Conservation (phyloP, 2,113 vertebrate genomes). For the Rhinolophus ferrumequinum region DNA sequence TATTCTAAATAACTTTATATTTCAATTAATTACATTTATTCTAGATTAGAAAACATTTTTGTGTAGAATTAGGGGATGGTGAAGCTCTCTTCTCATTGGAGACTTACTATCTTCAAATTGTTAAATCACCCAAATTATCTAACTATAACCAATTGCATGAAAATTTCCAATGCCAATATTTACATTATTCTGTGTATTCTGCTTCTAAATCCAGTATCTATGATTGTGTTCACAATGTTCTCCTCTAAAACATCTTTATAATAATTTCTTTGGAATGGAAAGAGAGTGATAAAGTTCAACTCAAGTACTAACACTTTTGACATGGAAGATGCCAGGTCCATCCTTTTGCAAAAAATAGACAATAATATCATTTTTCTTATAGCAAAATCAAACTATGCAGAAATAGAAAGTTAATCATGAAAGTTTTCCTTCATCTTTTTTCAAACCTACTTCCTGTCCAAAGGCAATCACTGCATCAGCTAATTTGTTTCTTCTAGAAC, state of each 20-base stretch:
- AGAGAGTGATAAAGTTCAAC: not conserved
- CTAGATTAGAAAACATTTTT: not conserved
- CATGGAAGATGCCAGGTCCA: not conserved
- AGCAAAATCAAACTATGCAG: not conserved
- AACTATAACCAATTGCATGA: not conserved
- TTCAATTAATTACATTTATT: not conserved
- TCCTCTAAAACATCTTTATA: not conserved
- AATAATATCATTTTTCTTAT: not conserved
- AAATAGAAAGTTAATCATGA: not conserved
- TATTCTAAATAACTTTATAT: conserved; percentile 13
- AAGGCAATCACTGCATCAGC: not conserved
- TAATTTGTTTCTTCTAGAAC: not conserved
- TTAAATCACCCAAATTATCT: not conserved
- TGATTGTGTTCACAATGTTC: not conserved
- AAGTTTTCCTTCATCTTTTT: not conserved
- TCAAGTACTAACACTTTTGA: not conserved
- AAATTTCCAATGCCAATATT: not conserved
- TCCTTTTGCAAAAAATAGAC: not conserved
- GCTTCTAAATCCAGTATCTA: not conserved
- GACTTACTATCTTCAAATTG: not conserved
- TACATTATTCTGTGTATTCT: not conserved
- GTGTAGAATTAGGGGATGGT: not conserved
- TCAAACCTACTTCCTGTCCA: not conserved
- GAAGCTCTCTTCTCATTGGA: not conserved
- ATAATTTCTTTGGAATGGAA: not conserved